phyloP scores from a whole-genome alignment of 1,140 invertebrate species.

The Zelostemma sp. region DNA sequence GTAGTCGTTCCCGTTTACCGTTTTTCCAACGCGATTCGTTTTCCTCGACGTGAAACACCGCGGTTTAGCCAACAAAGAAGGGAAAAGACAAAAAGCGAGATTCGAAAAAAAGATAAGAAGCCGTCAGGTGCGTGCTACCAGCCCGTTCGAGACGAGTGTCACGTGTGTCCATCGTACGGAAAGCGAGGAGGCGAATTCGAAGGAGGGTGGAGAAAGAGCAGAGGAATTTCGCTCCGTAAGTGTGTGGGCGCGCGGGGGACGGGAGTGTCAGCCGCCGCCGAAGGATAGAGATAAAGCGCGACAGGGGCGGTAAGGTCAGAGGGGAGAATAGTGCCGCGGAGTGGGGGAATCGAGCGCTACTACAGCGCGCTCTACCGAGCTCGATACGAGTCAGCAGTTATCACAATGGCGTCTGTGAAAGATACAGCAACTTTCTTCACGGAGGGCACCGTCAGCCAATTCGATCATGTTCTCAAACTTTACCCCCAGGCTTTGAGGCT shows the following conservation, averaged over 20 bases:
- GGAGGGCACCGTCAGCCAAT: slow-evolving; percentile 87
- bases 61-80: too few relatives aligned
- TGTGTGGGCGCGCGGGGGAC: slow-evolving; percentile 19
- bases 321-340: slow-evolving; percentile 20
- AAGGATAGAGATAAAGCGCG: slow-evolving; percentile 23
- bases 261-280: slow-evolving; percentile 17
- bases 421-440: slow-evolving; percentile 92
- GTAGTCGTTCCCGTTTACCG: neutral
- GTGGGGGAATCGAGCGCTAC: slow-evolving; percentile 27
- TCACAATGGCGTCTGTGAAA: slow-evolving; percentile 86
- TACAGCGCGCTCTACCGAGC: slow-evolving; percentile 57
- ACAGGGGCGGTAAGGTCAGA: slow-evolving; percentile 14
- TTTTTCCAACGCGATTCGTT: too few relatives aligned
- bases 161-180: slow-evolving; percentile 7
- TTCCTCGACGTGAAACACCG: too few relatives aligned
- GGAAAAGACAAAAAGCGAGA: too few relatives aligned
- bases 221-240: slow-evolving; percentile 13
- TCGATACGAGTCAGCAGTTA: slow-evolving; percentile 67
- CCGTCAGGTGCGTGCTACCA: neutral
- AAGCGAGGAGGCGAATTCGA: slow-evolving; percentile 9
- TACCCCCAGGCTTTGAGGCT: slow-evolving; percentile 89
- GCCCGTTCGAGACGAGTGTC: slow-evolving; percentile 9
- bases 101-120: too few relatives aligned
- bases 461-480: slow-evolving; percentile 88
- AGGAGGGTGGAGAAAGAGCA: slow-evolving; percentile 3